Evolutionary conservation across 2,113 vertebrate genomes (phyloP).

Genomic region (Lepus timidus): DNA sequence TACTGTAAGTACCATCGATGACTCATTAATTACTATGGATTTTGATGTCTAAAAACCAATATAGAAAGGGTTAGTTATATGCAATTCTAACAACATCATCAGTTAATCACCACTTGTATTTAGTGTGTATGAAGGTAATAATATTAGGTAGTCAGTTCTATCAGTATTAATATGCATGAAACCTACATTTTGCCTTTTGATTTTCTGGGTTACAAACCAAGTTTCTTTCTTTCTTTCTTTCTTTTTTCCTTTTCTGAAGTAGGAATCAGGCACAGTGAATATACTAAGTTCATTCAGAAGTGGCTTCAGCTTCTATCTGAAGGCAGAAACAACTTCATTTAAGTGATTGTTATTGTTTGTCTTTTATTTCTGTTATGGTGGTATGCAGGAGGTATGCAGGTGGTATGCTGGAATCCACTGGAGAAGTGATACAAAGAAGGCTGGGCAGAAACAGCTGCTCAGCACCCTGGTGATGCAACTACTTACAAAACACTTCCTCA

Average conservation of each 20-base stretch:
- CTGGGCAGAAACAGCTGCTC: background rate
- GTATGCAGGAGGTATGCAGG: background rate
- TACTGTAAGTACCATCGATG: background rate
- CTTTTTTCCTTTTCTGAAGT: no score
- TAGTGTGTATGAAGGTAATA: background rate
- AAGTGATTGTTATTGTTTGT: constrained; percentile 29
- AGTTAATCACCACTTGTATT: background rate
- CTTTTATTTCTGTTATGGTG: background rate
- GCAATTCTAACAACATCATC: constrained; percentile 7
- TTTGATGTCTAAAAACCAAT: constrained; percentile 7
- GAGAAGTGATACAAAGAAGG: background rate
- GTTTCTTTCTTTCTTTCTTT: background rate
- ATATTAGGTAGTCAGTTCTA: background rate
- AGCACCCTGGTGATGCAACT: background rate
- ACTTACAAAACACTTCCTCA: no score
- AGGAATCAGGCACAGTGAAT: background rate
- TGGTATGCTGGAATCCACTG: background rate
- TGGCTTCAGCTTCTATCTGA: background rate
- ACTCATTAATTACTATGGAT: background rate
- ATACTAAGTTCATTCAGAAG: constrained; percentile 25
- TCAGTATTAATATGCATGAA: constrained; percentile 68
- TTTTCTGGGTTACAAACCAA: background rate
- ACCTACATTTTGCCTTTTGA: background rate
- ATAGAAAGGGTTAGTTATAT: background rate
- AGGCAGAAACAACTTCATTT: background rate